Evolutionary conservation across 1,140 invertebrate genomes (phyloP), one percentile per base, ranked within the genome.

Genomic region (Macrobrachium rosenbergii): DNA sequence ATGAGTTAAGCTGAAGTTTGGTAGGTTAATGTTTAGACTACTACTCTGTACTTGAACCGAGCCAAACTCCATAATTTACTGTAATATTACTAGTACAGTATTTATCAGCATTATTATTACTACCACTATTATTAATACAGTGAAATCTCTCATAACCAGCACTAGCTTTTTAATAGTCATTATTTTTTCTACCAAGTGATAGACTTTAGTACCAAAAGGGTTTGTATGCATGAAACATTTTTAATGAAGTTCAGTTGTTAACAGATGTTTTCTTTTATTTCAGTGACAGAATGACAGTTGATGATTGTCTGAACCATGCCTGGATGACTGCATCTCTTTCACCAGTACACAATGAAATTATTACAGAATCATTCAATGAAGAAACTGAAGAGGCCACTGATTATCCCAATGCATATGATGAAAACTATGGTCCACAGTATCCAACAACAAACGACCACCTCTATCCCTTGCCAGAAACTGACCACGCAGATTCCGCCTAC

Each of bases 251-350:
- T 10, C n/a, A 58, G 23, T 37, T 21, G 43, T 19, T 12, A 58
- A 45, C 62, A 60, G 60, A 17, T 69, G 23, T 72, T 77, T 88
- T 90, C 91, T 92, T 86, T 90, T 90, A 84, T 93, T 92, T 11
- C 92, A 95, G 95, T 90, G 92, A 93, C 83, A 92, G 95, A 67
- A 90, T 95, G 90, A 94, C 94, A 67, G 94, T 94, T 28, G 92
- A 92, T 69, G 93, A 95, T 79, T 95, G 94, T 89, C 92, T 95
- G 23, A 91, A 93, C 75, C 95, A 95, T 91, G 91, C 93, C 2
- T 95, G 95, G 95, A 92, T 95, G 78, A 86, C 82, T n/a, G 64
- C 83, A 21, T 17, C 85, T 17, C 58, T 87, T 45, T 52, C 85
- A 28, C 75, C 76, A 43, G n/a, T 82, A n/a, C 83, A n/a, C 23